phyloP scores from a whole-genome alignment of 2,113 vertebrate genomes.

The Euleptes europaea region DNA sequence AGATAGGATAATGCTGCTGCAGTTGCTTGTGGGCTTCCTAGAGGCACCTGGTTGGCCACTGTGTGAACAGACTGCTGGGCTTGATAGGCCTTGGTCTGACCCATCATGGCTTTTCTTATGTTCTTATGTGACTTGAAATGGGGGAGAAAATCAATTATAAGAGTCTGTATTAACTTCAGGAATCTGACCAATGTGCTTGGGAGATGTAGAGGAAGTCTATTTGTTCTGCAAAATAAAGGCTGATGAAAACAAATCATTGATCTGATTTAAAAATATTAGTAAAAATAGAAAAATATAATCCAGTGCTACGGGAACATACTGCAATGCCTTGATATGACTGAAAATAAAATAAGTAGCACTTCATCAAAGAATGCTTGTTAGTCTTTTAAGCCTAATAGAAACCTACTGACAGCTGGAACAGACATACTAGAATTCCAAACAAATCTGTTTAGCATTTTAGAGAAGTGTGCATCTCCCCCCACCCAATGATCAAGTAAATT shows the following conservation, averaged over 20 bases:
- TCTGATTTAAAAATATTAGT: not conserved
- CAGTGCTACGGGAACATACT: constrained; percentile 63
- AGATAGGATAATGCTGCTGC: too few relatives aligned
- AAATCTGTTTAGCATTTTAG: constrained; percentile 44
- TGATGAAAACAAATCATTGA: not conserved
- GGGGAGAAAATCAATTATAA: not conserved
- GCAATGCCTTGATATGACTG: constrained; percentile 67
- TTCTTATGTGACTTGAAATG: too few relatives aligned
- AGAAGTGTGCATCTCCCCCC: constrained; percentile 9
- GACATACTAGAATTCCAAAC: constrained; percentile 56
- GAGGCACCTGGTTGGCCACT: too few relatives aligned
- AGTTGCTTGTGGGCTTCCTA: too few relatives aligned
- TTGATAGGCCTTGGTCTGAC: too few relatives aligned
- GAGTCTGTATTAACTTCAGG: not conserved
- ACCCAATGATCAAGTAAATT: constrained; percentile 31
- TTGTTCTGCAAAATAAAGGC: not conserved
- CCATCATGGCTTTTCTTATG: too few relatives aligned
- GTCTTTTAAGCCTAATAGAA: constrained; percentile 50
- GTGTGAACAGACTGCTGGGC: too few relatives aligned
- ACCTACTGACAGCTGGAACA: constrained; percentile 59
- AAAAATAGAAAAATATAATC: constrained; percentile 39
- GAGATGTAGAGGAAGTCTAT: too few relatives aligned
- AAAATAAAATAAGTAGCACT: constrained; percentile 71
- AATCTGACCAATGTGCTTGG: not conserved
- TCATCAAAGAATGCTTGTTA: constrained; percentile 59